phyloP scores from a whole-genome alignment of 2,113 vertebrate genomes.

The Ramphastos sulfuratus region DNA sequence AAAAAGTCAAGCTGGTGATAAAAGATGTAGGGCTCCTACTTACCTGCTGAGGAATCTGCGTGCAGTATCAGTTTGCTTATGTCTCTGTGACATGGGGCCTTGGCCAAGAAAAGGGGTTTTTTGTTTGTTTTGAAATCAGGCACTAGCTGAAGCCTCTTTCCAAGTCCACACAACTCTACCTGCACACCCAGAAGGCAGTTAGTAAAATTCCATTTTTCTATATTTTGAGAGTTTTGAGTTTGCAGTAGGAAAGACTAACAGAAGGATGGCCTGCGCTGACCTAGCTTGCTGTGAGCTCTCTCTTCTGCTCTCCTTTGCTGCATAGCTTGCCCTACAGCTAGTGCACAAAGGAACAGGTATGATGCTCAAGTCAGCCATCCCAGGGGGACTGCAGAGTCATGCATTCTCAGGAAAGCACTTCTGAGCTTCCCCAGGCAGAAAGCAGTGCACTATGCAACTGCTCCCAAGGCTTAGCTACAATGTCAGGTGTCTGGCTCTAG shows the following conservation, averaged over 20 bases:
- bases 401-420: rapidly evolving
- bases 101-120: background rate
- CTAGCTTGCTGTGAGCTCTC: background rate
- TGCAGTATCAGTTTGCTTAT: background rate
- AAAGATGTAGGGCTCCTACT: rapidly evolving
- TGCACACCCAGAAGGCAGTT: background rate
- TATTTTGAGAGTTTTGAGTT: background rate
- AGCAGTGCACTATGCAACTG: rapidly evolving
- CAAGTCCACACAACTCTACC: rapidly evolving
- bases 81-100: background rate
- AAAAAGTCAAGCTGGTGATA: background rate
- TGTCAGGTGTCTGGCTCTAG: background rate
- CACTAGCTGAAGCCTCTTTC: background rate
- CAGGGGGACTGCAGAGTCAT: rapidly evolving
- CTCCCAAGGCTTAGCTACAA: no score
- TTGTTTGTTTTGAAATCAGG: background rate
- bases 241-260: background rate
- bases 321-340: background rate
- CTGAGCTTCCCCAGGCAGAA: background rate
- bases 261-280: background rate
- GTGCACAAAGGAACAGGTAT: background rate
- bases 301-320: background rate
- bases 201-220: background rate
- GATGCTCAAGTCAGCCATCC: rapidly evolving
- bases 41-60: background rate